Evolutionary conservation across 2,888 invertebrate genomes (phyloP).

Genomic region (Drosophila longiperda): DNA sequence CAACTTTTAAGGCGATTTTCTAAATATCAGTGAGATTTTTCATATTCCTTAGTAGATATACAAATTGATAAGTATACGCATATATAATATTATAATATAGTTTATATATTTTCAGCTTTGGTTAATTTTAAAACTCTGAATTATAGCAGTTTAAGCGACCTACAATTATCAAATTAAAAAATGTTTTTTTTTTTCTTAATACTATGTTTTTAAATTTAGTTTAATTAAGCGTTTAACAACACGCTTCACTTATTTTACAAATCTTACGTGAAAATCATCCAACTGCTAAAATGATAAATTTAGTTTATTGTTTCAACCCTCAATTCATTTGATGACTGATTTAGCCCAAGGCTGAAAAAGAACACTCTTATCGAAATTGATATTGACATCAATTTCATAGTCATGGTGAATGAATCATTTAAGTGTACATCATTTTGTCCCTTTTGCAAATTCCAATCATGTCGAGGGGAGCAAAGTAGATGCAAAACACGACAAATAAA

Average conservation of each 20-base stretch:
- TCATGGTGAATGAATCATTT: conserved; percentile 34
- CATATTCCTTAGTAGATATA: background rate
- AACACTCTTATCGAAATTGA: background rate
- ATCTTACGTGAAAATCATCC: background rate
- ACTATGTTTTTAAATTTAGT: background rate
- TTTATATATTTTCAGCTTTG: no score
- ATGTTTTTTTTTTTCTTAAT: background rate
- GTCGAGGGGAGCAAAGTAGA: conserved; percentile 9
- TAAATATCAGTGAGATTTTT: background rate
- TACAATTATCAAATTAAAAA: background rate
- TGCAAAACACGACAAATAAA: background rate
- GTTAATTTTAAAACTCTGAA: background rate
- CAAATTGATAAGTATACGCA: no score
- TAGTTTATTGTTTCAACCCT: background rate
- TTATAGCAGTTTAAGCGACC: background rate
- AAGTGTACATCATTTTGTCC: background rate
- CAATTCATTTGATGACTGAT: background rate
- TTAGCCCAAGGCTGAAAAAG: background rate
- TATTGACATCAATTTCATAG: conserved; percentile 3
- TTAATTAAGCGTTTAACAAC: background rate
- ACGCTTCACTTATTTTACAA: background rate
- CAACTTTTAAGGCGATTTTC: background rate
- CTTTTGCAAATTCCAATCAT: conserved; percentile 57
- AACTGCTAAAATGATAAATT: background rate
- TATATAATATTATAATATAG: no score